These are phyloP conservation scores for Sebastes iracundus DNA, from an alignment of 2,797 vertebrate genomes.

Conservation along the genomic window DNA sequence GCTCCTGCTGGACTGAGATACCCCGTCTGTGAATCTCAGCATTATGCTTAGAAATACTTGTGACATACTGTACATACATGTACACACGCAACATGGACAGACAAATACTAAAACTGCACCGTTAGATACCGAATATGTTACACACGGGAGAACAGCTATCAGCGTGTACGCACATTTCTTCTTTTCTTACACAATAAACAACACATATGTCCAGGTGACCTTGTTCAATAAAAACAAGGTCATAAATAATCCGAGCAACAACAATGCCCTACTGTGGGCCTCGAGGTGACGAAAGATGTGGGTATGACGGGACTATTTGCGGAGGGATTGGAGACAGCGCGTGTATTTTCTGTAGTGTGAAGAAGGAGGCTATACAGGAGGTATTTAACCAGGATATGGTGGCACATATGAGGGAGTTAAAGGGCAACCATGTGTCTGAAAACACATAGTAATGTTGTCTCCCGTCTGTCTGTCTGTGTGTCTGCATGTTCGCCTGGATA, in stretches of 20 bases:
- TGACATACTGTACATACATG: slow-evolving; percentile 1
- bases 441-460: slow-evolving; percentile 54
- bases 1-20: slow-evolving; percentile 60
- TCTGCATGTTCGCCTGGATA: neutral
- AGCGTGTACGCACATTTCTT: neutral
- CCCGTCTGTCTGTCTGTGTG: slow-evolving; percentile 46
- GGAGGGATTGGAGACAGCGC: slow-evolving; percentile 45
- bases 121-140: neutral
- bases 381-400: slow-evolving; percentile 41
- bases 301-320: slow-evolving; percentile 65
- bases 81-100: neutral
- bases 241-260: slow-evolving; percentile 53
- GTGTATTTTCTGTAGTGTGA: slow-evolving; percentile 60
- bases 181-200: neutral
- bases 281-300: slow-evolving; percentile 50
- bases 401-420: slow-evolving; percentile 17
- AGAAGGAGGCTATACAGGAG: slow-evolving; percentile 26
- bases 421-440: slow-evolving; percentile 47
- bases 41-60: slow-evolving; percentile 44
- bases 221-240: slow-evolving; percentile 49
- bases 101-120: neutral
- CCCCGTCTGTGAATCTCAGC: slow-evolving; percentile 64
- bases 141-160: too few species aligned
- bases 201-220: neutral
- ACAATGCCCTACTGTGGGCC: slow-evolving; percentile 44